Evolutionary conservation across 2,797 vertebrate genomes (phyloP).

Genomic region (Onychomys arenicola): DNA sequence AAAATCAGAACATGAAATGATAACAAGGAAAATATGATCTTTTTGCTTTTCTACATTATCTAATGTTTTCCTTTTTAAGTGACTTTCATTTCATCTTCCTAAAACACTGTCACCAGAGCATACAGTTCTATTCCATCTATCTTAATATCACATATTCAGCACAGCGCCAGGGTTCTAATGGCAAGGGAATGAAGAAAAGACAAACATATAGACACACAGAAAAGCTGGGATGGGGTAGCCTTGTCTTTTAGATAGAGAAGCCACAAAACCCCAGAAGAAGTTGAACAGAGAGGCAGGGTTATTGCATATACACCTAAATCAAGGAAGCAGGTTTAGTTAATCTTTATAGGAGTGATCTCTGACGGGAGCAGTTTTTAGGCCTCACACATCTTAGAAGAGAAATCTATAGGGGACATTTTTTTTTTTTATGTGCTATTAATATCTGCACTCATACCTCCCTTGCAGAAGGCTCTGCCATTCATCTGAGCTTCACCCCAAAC

Average conservation of each 20-base stretch:
- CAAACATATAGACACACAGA: not conserved
- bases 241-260: not conserved
- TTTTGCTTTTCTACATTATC: not conserved
- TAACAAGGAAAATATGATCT: not conserved
- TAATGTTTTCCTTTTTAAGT: not conserved
- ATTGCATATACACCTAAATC: not conserved
- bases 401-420: not conserved
- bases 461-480: not conserved
- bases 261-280: not conserved
- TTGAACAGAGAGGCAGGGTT: not conserved
- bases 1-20: not conserved
- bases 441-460: not conserved
- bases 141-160: not conserved
- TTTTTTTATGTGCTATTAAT: not conserved
- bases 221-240: not conserved
- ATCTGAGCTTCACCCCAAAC: not conserved
- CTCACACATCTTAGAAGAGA: not conserved
- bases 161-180: not conserved
- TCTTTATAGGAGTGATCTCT: not conserved
- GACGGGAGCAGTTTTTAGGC: not conserved
- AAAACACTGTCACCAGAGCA: not conserved
- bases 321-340: not conserved
- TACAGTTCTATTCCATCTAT: not conserved
- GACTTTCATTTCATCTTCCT: not conserved
- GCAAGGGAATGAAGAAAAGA: not conserved